Evolutionary conservation across 2,888 invertebrate species (phyloP), one percentile per base, ranked within the genome.

Genomic region (Sarcophaga carnaria): DNA sequence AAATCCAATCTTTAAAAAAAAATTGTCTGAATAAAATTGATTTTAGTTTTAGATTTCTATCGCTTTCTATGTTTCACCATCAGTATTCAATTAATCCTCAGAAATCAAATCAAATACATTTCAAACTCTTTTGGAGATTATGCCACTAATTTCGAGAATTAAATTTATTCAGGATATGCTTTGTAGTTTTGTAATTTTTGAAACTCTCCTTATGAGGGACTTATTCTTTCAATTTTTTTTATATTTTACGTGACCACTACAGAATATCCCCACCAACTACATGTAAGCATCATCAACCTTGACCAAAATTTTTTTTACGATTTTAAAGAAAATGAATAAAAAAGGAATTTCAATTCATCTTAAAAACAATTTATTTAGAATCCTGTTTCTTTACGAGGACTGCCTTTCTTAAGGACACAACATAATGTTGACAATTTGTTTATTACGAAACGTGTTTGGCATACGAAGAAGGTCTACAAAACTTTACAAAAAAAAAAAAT

Each of bases 361-460:
- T 75, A 4, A 6, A 74, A 80, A 77, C 63, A 86, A 77, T 80
- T 83, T 83, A 25, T 62, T 64, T 60, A 63, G 67, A 10, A 63
- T 59, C 77, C 74, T 80, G 75, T 78, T 76, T 60, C 62, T 49
- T 66, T 60, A 12, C 54, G 54, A 49, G 54, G 14, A 17, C 37
- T 45, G 71, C 4, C 76, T 76, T 71, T 67, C 47, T 76, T 72
- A 80, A 79, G 79, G 66, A 80, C 79, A 74, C 78, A 75, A 74
- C 78, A 81, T 84, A 80, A 87, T 87, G 87, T 87, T 87, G 84
- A 84, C 87, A 87, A 87, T 87, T 84, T 87, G 87, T 87, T 84
- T 84, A 80, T 79, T 79, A 75, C 72, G 54, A 82, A 81, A 87
- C 87, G 84, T 87, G 87, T 84, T 79, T 67, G 79, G 87, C 81